phyloP scores from a whole-genome alignment of 1,140 invertebrate species.

The Zaprionus camerounensis region DNA sequence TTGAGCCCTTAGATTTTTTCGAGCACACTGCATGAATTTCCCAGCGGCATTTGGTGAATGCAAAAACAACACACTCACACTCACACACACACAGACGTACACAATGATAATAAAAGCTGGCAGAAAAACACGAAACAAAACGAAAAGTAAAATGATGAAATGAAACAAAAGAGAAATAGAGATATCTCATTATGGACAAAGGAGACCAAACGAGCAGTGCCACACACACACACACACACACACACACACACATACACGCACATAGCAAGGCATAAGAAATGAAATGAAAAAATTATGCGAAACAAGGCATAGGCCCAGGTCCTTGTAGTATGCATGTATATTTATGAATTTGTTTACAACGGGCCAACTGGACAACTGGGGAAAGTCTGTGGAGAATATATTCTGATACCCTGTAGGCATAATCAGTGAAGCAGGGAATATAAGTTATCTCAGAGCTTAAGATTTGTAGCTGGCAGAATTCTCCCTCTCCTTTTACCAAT shows the following conservation, averaged over 20 bases:
- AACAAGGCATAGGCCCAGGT: conserved; percentile 24
- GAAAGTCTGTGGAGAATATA: conserved; percentile 25
- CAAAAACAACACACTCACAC: conserved; percentile 67
- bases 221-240: conserved; percentile 2
- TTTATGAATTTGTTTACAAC: conserved; percentile 78
- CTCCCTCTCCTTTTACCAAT: too few species aligned
- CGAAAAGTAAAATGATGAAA: conserved; percentile 63
- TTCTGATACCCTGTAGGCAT: neutral
- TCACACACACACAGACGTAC: conserved; percentile 36
- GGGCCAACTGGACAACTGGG: conserved; percentile 45
- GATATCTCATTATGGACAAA: conserved; percentile 82
- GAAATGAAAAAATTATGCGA: conserved; percentile 81
- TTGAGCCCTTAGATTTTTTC: conserved; percentile 68
- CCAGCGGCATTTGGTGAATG: conserved; percentile 72
- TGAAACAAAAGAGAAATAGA: conserved; percentile 80
- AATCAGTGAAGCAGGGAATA: neutral
- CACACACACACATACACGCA: neutral
- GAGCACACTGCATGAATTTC: conserved; percentile 61
- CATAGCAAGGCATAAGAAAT: conserved; percentile 47
- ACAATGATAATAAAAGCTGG: conserved; percentile 24
- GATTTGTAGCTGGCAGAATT: neutral
- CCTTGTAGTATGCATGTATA: conserved; percentile 30
- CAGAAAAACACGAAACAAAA: conserved; percentile 26
- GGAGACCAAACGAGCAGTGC: conserved; percentile 57
- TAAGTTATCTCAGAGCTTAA: neutral